Base-by-base conservation (phyloP, 2,797 vertebrate species). In the Lophius americanus region DNA sequence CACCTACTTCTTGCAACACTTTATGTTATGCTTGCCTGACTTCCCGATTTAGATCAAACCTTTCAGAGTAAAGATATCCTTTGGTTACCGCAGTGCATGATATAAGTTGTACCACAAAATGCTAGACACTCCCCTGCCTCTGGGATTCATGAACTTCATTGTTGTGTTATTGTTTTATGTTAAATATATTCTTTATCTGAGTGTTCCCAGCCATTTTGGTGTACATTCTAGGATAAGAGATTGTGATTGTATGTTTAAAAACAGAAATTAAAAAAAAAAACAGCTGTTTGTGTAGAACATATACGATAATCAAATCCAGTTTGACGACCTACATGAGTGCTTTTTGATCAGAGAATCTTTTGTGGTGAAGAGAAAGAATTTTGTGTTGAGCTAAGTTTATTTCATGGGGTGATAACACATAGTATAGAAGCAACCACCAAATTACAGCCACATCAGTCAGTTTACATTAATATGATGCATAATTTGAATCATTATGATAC, bases 401-500 rank as follows among this genome's bases (percentile, higher is more conserved):
- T 62, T 49, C 12, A 60, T 1, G 9, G 32, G 2, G 14, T 2
- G 11, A 48, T 36, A 5, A 53, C 51, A n/a, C 48, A 47, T 57
- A 60, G 4, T 57, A 76, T 3, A 6, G 10, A 64, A 5, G 4
- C 60, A 66, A 43, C 14, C 13, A 33, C 32, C 23, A 33, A 13
- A 32, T 33, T 4, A 42, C 5, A 12, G 44, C 10, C 0, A 2
- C 46, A 51, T 12, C 0, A 8, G 12, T 46, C 5, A 39, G 46
- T 69, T 33, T 23, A 51, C 51, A 68, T 5, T 3, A 9, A 39
- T 38, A 38, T 74, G 38, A 64, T 59, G n/a, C 3, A 2, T 35
- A 1, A 7, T 38, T 14, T 14, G 33, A 23, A 23, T 23, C 23
- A 23, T 23, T 23, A 23, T 23, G 23, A 23, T 23, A 23, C 33